Conservation (phyloP, 2,888 invertebrate genomes). For the Harpalus rubripes region DNA sequence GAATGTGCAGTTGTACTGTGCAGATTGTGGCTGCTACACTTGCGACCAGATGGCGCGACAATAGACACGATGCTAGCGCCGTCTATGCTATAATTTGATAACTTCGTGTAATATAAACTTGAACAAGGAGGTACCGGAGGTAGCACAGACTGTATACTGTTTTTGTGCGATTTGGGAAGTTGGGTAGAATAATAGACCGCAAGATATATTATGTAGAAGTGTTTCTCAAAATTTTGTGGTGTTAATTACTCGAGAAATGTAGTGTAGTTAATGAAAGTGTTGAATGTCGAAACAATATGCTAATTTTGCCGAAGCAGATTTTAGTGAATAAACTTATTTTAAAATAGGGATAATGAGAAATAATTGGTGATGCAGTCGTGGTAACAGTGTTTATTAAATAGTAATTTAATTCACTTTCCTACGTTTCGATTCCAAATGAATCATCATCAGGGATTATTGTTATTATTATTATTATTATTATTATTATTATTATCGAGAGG, state of each 20-base stretch:
- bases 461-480: no score
- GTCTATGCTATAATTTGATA: background rate
- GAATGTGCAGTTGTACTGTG: background rate
- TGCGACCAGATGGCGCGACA: background rate
- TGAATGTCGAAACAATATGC: background rate
- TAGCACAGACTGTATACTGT: background rate
- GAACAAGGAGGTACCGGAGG: background rate
- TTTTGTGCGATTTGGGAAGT: background rate
- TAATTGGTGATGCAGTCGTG: no score
- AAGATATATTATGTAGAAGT: background rate
- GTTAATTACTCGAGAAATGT: background rate
- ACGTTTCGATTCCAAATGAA: no score
- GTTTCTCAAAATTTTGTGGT: background rate
- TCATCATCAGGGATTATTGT: no score
- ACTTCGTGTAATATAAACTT: background rate
- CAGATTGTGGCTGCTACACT: slow-evolving; percentile 6
- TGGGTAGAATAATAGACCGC: background rate
- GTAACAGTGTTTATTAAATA: no score
- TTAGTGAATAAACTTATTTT: no score
- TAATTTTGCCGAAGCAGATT: background rate
- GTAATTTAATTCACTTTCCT: no score
- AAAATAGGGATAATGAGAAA: no score
- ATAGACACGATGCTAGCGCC: background rate
- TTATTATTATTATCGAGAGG: no score
- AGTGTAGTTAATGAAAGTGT: background rate